Percentiles rank a stretch among this genome's conserved stretches.
These are phyloP conservation scores for Theretra japonica DNA, from an alignment of 2,888 invertebrate species.

Conservation along the genomic window DNA sequence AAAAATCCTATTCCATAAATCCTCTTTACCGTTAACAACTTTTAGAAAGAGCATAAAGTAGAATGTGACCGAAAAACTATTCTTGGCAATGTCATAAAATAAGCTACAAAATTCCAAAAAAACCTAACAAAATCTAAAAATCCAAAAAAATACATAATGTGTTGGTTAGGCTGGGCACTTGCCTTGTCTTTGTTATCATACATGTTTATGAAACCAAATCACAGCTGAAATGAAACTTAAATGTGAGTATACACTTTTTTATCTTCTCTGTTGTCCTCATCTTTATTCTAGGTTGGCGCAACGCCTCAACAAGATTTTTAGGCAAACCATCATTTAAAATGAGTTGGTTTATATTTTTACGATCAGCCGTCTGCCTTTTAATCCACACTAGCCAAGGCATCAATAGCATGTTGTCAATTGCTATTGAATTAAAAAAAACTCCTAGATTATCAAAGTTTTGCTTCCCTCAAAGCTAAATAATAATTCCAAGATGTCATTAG, in stretches of 20 bases:
- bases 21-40: background rate
- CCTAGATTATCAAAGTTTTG: too few species aligned
- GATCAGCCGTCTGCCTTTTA: too few species aligned
- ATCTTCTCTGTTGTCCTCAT: too few species aligned
- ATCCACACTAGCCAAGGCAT: too few species aligned
- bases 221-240: background rate
- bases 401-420: too few species aligned
- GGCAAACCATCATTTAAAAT: too few species aligned
- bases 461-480: too few species aligned
- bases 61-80: conserved; percentile 17
- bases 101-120: conserved; percentile 32
- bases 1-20: background rate
- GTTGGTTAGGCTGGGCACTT: conserved; percentile 75
- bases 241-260: background rate
- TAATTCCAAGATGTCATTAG: too few species aligned
- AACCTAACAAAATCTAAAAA: conserved; percentile 38
- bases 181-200: conserved; percentile 68
- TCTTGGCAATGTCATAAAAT: background rate
- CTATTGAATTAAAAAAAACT: too few species aligned
- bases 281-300: too few species aligned
- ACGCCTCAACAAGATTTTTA: too few species aligned
- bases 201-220: conserved; percentile 59
- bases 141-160: conserved; percentile 53
- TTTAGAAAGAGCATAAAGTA: background rate
- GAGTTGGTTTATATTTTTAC: too few species aligned